Evolutionary conservation across 1,140 invertebrate genomes (phyloP).

Genomic region (Drosophila ohnishii): DNA sequence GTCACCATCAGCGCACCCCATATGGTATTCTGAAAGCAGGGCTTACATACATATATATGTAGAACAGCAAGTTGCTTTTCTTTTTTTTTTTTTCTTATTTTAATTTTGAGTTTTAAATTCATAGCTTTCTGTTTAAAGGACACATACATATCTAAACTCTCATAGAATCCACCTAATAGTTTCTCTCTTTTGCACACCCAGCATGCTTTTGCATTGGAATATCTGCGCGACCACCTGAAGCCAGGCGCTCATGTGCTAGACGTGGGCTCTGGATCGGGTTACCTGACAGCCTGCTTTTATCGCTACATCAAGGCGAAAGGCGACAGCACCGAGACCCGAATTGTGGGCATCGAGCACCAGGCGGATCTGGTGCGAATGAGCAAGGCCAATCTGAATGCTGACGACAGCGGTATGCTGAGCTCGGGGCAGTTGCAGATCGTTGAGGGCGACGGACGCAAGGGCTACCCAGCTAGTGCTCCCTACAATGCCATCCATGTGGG

Average conservation of each 20-base stretch:
- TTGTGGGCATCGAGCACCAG: slow-evolving; percentile 97
- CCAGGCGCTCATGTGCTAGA: slow-evolving; percentile 93
- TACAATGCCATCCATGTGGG: slow-evolving; percentile 90
- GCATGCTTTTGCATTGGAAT: slow-evolving; percentile 97
- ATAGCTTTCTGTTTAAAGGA: no score
- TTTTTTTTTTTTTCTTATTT: no score
- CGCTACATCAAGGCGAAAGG: slow-evolving; percentile 65
- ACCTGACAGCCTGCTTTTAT: slow-evolving; percentile 97
- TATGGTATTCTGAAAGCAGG: slow-evolving; percentile 88
- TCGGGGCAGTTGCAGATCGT: slow-evolving; percentile 87
- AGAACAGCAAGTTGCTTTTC: neutral
- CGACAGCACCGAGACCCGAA: slow-evolving; percentile 87
- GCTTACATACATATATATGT: neutral
- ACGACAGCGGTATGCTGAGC: slow-evolving; percentile 88
- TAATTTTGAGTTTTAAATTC: no score
- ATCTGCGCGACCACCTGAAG: slow-evolving; percentile 91
- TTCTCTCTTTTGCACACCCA: slow-evolving; percentile 48
- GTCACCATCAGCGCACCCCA: slow-evolving; percentile 99
- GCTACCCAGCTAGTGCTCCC: slow-evolving; percentile 88
- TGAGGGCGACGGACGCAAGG: slow-evolving; percentile 93
- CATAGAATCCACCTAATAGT: neutral
- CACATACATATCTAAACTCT: no score
- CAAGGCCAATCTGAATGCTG: slow-evolving; percentile 90
- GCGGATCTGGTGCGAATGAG: slow-evolving; percentile 91
- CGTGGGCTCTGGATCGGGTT: slow-evolving; percentile 97